A percentile compares a stretch with the other conserved stretches of the same genome.
Conservation (phyloP, 2,797 vertebrate genomes). For the Micropoecilia bifurca region DNA sequence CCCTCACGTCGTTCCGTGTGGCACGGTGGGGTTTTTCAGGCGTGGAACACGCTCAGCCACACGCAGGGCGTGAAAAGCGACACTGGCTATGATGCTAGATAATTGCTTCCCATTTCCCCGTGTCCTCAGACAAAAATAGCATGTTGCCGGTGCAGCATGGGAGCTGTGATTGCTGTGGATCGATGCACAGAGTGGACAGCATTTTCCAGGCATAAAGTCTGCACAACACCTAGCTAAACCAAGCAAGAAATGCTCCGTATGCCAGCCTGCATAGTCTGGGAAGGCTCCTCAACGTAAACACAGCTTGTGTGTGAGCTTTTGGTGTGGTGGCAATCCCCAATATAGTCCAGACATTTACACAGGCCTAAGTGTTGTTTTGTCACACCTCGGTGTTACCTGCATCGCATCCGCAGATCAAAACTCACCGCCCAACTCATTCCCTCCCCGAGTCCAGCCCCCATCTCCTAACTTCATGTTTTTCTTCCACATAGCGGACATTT, state of each 20-base stretch:
- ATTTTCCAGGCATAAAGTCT: constrained; percentile 56
- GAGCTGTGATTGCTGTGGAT: constrained; percentile 73
- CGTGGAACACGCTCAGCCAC: constrained; percentile 76
- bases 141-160: constrained; percentile 72
- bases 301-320: constrained; percentile 56
- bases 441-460: constrained; percentile 44
- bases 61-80: constrained; percentile 81
- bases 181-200: constrained; percentile 72
- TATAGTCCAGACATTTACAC: constrained; percentile 79
- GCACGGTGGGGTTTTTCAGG: constrained; percentile 68
- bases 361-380: constrained; percentile 84
- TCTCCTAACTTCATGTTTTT: constrained; percentile 51
- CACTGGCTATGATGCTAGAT: constrained; percentile 83
- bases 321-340: constrained; percentile 77
- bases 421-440: constrained; percentile 51
- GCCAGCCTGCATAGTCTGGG: not conserved
- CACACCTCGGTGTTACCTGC: constrained; percentile 81
- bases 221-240: constrained; percentile 53
- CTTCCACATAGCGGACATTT: constrained; percentile 46
- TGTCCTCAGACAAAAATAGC: constrained; percentile 84
- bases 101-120: constrained; percentile 86
- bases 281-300: constrained; percentile 45
- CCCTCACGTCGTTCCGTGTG: constrained; percentile 50
- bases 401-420: constrained; percentile 80
- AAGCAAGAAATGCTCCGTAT: constrained; percentile 4